phyloP scores from a whole-genome alignment of 2,888 invertebrate species.

The Stenodera caucasica region DNA sequence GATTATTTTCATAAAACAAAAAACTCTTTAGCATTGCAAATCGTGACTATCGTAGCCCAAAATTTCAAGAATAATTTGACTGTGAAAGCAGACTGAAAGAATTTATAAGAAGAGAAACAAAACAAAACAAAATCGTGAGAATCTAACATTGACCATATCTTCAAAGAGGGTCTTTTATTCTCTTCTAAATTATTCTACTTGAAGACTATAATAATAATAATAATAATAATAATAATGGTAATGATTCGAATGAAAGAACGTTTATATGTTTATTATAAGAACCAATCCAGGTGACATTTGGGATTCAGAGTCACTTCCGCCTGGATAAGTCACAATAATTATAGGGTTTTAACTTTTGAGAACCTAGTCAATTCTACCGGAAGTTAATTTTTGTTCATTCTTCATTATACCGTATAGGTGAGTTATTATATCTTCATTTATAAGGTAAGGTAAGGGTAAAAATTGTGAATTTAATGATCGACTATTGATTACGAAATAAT shows the following conservation, averaged over 20 bases:
- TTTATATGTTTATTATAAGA: neutral
- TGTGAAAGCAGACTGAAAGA: neutral
- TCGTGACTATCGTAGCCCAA: neutral
- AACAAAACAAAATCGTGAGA: neutral
- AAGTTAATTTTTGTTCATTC: neutral
- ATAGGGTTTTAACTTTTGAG: neutral
- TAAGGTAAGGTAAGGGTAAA: too few species aligned
- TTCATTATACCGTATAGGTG: too few species aligned
- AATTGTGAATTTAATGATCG: neutral
- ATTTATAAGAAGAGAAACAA: neutral
- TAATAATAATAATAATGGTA: neutral
- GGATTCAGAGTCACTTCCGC: neutral
- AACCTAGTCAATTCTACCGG: neutral
- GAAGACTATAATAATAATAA: neutral
- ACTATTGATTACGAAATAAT: constrained; percentile 3
- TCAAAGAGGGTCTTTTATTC: neutral
- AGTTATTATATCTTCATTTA: too few species aligned
- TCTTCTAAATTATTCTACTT: neutral
- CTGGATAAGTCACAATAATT: neutral
- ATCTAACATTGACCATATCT: neutral
- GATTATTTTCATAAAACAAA: too few species aligned
- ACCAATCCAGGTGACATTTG: neutral
- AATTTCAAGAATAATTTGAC: neutral
- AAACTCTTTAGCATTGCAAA: neutral
- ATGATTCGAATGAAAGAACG: neutral